phyloP scores from a whole-genome alignment of 2,113 vertebrate genomes.

The Coreoperca whiteheadi region DNA sequence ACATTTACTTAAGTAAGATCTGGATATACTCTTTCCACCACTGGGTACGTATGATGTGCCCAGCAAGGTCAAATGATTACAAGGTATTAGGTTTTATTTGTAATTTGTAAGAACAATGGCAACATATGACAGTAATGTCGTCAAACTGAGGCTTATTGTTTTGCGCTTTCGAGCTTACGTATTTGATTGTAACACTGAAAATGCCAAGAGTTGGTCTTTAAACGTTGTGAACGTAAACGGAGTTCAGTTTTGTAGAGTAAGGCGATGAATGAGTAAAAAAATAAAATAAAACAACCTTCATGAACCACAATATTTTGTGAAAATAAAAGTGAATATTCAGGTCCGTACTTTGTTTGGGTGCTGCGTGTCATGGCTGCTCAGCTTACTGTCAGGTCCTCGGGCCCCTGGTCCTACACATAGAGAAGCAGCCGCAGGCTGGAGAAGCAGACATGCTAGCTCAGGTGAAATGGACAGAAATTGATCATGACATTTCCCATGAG shows the following conservation, averaged over 20 bases:
- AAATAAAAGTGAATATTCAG: neutral
- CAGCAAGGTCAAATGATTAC: too few species aligned
- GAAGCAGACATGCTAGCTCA: neutral
- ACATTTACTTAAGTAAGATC: neutral
- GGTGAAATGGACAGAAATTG: slow-evolving; percentile 20
- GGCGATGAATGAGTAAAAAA: neutral
- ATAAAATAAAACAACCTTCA: too few species aligned
- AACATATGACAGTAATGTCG: neutral
- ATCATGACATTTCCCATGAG: slow-evolving; percentile 4
- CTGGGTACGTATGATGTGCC: too few species aligned
- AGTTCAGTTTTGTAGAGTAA: neutral
- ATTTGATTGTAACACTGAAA: neutral
- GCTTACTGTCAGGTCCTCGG: neutral
- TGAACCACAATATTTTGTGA: neutral
- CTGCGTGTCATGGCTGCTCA: neutral
- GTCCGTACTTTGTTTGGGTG: neutral
- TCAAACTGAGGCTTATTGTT: neutral
- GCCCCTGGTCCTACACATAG: neutral
- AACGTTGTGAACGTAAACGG: neutral
- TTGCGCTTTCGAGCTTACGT: neutral
- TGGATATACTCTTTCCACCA: neutral
- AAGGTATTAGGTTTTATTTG: too few species aligned
- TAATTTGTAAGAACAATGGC: neutral
- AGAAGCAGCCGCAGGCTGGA: neutral
- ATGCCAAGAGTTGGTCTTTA: neutral